Percentiles rank a stretch among this genome's conserved stretches.
Conservation (phyloP, 2,797 vertebrate genomes). For the Silurus aristotelis region DNA sequence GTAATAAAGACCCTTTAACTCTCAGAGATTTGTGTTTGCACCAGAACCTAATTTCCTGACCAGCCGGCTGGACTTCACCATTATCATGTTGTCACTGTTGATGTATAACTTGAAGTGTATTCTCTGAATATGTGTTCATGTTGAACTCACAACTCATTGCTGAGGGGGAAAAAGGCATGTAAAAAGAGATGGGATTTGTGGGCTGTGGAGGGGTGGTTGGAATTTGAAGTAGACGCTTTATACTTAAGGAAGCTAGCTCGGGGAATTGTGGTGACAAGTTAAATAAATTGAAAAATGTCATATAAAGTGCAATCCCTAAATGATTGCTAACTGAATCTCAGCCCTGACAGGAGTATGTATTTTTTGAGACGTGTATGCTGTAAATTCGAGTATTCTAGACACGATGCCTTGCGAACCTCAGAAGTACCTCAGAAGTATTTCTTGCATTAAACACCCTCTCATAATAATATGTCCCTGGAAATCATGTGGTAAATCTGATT, state of each 20-base stretch:
- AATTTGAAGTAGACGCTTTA: conserved; percentile 10
- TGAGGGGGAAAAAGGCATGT: neutral
- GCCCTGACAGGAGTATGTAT: neutral
- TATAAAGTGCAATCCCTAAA: conserved; percentile 12
- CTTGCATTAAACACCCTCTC: neutral
- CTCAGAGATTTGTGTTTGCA: neutral
- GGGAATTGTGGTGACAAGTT: conserved; percentile 17
- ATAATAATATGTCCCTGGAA: neutral
- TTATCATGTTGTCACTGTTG: neutral
- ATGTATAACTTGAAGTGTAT: too few species aligned
- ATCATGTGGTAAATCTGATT: neutral
- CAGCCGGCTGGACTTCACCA: neutral
- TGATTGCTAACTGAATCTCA: conserved; percentile 30
- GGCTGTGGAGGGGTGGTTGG: neutral
- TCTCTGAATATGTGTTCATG: neutral
- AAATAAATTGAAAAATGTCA: conserved; percentile 32
- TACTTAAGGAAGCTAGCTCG: neutral
- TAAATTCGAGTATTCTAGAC: conserved; percentile 26
- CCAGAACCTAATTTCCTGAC: neutral
- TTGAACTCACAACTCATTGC: neutral
- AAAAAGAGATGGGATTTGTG: neutral
- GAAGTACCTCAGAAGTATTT: neutral
- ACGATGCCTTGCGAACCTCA: neutral
- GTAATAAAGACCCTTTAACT: neutral
- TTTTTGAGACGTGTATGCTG: neutral